Evolutionary conservation across 2,888 invertebrate species (phyloP).

Genomic region (Trichopoda pennipes): DNA sequence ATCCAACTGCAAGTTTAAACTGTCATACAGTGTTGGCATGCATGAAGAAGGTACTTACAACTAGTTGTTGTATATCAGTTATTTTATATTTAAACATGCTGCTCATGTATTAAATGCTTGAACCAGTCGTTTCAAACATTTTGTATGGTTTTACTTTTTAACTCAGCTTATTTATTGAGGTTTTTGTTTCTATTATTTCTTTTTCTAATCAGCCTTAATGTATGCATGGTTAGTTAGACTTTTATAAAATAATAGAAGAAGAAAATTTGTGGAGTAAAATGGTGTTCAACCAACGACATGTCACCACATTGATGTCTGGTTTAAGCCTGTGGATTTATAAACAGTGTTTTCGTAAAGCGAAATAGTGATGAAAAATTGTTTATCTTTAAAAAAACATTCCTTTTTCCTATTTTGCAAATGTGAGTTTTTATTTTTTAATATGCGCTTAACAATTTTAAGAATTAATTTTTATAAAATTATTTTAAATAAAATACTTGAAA

Average conservation of each 20-base stretch:
- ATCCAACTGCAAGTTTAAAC: slow-evolving; percentile 36
- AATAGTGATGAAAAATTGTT: neutral
- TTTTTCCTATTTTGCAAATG: too few relatives aligned
- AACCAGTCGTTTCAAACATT: slow-evolving; percentile 22
- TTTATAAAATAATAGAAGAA: slow-evolving; percentile 6
- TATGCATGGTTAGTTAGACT: slow-evolving; percentile 57
- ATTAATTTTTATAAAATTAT: too few relatives aligned
- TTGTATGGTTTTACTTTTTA: neutral
- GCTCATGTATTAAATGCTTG: slow-evolving; percentile 15
- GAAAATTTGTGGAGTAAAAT: slow-evolving; percentile 10
- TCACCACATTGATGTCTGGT: slow-evolving; percentile 54
- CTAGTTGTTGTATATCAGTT: neutral
- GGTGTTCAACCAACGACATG: slow-evolving; percentile 41
- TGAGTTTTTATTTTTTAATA: too few relatives aligned
- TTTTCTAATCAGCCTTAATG: slow-evolving; percentile 54
- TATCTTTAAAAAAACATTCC: too few relatives aligned
- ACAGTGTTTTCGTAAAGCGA: slow-evolving; percentile 20
- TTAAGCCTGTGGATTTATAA: slow-evolving; percentile 23
- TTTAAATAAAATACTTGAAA: too few relatives aligned
- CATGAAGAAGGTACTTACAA: slow-evolving; percentile 9
- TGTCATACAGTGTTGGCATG: slow-evolving; percentile 36
- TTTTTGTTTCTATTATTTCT: slow-evolving; percentile 9
- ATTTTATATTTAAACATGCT: slow-evolving; percentile 15
- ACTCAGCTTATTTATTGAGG: slow-evolving; percentile 3
- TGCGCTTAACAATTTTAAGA: too few relatives aligned